phyloP scores from a whole-genome alignment of 2,113 vertebrate species.

The Stercorarius parasiticus region DNA sequence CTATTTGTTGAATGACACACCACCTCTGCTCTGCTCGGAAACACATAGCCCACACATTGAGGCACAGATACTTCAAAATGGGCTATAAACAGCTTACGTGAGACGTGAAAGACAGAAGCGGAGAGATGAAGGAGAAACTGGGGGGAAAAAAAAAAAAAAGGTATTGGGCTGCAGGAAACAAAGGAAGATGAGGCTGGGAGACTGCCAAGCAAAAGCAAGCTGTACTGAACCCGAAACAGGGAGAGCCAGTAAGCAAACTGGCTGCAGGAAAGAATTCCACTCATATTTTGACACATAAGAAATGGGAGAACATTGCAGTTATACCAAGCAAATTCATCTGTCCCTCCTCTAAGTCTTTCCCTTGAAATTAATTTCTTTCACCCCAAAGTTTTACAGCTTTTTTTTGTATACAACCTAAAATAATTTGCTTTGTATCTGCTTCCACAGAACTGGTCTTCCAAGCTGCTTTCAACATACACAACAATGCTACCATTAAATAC shows the following conservation, averaged over 20 bases:
- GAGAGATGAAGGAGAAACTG: background rate
- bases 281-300: background rate
- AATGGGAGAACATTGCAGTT: background rate
- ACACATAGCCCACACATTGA: rapidly evolving
- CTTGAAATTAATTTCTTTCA: background rate
- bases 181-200: background rate
- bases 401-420: background rate
- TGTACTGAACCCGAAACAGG: background rate
- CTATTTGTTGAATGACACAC: background rate
- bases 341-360: background rate
- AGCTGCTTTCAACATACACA: background rate
- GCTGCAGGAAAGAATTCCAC: background rate
- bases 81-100: background rate
- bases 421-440: background rate
- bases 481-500: background rate
- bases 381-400: background rate
- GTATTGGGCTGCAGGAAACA: background rate
- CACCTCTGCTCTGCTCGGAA: background rate
- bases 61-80: background rate
- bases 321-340: rapidly evolving
- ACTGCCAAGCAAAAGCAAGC: background rate
- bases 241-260: background rate
- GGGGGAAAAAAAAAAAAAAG: background rate
- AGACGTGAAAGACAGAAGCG: background rate
- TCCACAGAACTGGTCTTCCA: background rate